Evolutionary conservation across 2,888 invertebrate species (phyloP), one percentile per base, ranked within the genome.

Genomic region (Spilosoma lubricipeda): DNA sequence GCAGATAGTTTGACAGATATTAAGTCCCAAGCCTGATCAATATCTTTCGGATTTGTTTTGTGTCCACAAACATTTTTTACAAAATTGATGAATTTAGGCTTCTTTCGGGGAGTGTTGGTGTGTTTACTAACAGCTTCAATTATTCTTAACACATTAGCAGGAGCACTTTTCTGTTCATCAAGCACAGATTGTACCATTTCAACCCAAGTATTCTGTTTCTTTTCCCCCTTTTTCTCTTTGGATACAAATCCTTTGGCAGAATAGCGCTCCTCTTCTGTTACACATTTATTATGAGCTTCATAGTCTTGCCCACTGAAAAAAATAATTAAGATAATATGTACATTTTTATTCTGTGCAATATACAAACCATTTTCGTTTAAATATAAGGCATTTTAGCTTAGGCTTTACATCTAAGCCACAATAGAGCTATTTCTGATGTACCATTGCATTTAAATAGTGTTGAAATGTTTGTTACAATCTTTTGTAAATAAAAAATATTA

Each of bases 211-310:
- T 97, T 97, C 90, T 99, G 99, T 89, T 99, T 99, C 80, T 96
- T 97, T 89, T 98, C 98, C 13, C 98, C 98, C 92, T 98, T 98
- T 88, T 98, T 98, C 74, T 97, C 96, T 88, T 97, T 98, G 8
- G 97, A 96, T 36, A 97, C 96, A 89, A 97, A 98, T 65, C 97
- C 97, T 92, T 98, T 98, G 0, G 97, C 98, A 13, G 98, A 97
- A 90, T 99, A 99, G 84, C 99, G 97, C 91, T 99, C 97, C 45
- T 97, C 97, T 94, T 99, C 97, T 0, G 97, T 97, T 70, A 99
- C 96, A 92, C 99, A 99, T 93, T 98, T 98, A n/a, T 94, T 97
- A 90, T 99, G 99, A 1, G 94, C 93, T 66, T 96, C 96, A 92
- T 98, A 99, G 20, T 97, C 97, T 76, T 98, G 97, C 5, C 97